A percentile compares a stretch with the other conserved stretches of the same genome.
These are phyloP conservation scores for Beaufortia kweichowensis DNA, from an alignment of 2,113 vertebrate genomes.

Conservation along the genomic window DNA sequence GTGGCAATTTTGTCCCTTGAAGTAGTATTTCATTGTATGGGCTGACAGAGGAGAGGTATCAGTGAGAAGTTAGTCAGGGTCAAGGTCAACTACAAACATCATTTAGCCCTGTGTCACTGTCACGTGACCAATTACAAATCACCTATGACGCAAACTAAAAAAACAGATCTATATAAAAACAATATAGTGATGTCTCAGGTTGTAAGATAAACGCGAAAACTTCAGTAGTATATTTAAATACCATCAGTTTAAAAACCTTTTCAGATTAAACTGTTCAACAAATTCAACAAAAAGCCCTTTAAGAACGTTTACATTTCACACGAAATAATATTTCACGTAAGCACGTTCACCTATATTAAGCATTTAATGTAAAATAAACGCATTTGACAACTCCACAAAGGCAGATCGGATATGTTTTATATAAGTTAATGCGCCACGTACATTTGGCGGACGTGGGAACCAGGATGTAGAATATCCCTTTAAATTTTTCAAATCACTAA, in stretches of 20 bases:
- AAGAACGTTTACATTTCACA: too few species aligned
- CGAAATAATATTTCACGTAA: too few species aligned
- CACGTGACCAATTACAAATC: neutral
- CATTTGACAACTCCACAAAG: neutral
- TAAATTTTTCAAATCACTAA: constrained; percentile 40
- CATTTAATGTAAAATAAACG: neutral
- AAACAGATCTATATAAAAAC: too few species aligned
- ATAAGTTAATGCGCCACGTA: constrained; percentile 58
- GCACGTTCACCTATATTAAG: neutral
- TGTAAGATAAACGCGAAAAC: too few species aligned
- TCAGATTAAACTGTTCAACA: too few species aligned
- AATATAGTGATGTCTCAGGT: too few species aligned
- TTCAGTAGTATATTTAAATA: neutral
- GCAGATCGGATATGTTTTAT: constrained; percentile 59
- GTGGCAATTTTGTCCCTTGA: neutral
- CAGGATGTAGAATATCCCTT: constrained; percentile 58
- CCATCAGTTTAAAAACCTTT: too few species aligned
- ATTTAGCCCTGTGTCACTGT: neutral
- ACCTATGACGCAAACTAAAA: neutral
- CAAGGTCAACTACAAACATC: constrained; percentile 16
- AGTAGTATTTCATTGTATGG: constrained; percentile 4
- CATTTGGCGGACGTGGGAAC: constrained; percentile 37
- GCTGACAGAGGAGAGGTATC: neutral
- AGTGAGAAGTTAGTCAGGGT: neutral
- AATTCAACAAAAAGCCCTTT: too few species aligned